Base-by-base conservation (phyloP, 2,888 invertebrate genomes). In the Tholera decimalis region DNA sequence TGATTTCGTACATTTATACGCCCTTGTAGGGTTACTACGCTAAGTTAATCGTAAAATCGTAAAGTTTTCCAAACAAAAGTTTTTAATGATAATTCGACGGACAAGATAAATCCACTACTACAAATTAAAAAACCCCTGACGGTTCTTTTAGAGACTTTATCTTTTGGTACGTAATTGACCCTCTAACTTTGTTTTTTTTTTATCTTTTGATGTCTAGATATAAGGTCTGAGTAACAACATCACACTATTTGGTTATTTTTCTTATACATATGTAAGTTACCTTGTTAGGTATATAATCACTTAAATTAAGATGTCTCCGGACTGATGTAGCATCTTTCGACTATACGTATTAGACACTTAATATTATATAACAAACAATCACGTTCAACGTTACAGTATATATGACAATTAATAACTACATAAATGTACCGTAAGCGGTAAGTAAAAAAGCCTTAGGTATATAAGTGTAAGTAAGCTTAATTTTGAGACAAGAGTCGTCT, bases 401-500 rank as follows among this genome's bases (percentile, higher is more conserved):
- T 15, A 15, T 4, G 13, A 24, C 2, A 7, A 44, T 24, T 44
- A 15, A 44, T n/a, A 24, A 7, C 6, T 28, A 33, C 35, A 7
- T 33, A 44, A 28, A 39, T 30, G 2, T 46, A 61, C 61, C 46
- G 44, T 63, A 37, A 37, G 37, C 28, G 64, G 22, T 47, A 37
- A 1, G 28, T 63, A 62, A 64, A 35, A 61, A 37, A 37, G 8
- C n/a, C 24, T 44, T 24, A 24, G 22, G n/a, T 18, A 2, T 18
- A 2, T 15, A 18, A 15, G 8, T 28, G 22, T 62, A 46, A 37
- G 47, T 64, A 66, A 41, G 41, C 39, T 41, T 26, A 39, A 65
- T 65, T 41, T 41, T 15, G 47, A 24, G 43, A 64, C 47, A 64
- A 61, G 9, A 56, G 11, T 37, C 5, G 20, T 28, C 35, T 56